Evolutionary conservation across 2,113 vertebrate species (phyloP).

Genomic region (Hippocampus comes): DNA sequence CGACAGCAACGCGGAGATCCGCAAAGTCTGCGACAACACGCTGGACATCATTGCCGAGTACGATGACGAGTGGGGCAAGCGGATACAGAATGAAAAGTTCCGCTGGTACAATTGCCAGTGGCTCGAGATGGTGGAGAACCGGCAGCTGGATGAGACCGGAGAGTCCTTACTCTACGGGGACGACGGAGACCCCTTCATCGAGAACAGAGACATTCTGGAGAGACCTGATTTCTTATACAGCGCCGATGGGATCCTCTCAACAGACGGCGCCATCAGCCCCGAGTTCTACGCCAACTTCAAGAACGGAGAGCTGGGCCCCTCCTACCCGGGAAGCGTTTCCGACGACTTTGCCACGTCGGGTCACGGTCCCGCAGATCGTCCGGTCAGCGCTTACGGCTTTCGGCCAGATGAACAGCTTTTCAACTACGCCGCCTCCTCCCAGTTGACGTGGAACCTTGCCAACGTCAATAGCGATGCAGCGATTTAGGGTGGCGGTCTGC

Average conservation of each 20-base stretch:
- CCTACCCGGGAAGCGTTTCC: not conserved
- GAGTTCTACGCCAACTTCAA: conserved; percentile 83
- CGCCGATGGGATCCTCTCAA: conserved; percentile 78
- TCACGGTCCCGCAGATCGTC: not conserved
- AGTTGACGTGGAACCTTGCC: conserved; percentile 2
- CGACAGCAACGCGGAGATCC: conserved; percentile 87
- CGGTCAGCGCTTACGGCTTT: conserved; percentile 7
- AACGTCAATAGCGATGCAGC: not conserved
- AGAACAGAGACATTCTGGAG: conserved; percentile 82
- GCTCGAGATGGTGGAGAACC: conserved; percentile 92
- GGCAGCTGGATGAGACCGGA: conserved; percentile 80
- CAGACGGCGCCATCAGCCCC: conserved; percentile 79
- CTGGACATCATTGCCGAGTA: conserved; percentile 92
- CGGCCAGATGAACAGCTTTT: conserved; percentile 14
- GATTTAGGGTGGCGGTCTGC: not conserved
- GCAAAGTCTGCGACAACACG: conserved; percentile 88
- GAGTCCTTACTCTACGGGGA: conserved; percentile 83
- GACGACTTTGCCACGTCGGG: not conserved
- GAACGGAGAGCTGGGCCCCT: conserved; percentile 75
- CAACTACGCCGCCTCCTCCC: conserved; percentile 8
- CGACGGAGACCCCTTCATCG: conserved; percentile 81
- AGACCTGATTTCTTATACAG: conserved; percentile 82
- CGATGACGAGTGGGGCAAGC: conserved; percentile 87
- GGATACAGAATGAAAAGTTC: conserved; percentile 89
- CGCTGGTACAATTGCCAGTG: conserved; percentile 94